Base-by-base conservation (phyloP, 2,888 invertebrate species). In the Mermis nigrescens region DNA sequence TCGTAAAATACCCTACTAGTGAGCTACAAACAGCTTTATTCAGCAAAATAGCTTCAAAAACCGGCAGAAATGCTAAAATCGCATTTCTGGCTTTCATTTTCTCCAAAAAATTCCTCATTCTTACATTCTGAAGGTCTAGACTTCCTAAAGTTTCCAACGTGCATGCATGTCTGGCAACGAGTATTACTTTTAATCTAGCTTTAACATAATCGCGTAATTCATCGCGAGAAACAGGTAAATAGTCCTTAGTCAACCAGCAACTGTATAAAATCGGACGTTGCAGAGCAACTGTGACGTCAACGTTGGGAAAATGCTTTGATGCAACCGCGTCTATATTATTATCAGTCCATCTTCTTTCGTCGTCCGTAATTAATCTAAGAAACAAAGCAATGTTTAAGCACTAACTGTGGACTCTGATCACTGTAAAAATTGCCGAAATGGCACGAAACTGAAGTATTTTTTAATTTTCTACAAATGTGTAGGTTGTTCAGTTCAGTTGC, bases 221-320 rank as follows among this genome's bases (percentile, higher is more conserved):
- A 70, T 95, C 90, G 66, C 92, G 81, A 65, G 88, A 85, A 1
- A 99, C 95, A 0, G 98, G 95, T 61, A 88, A 81, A 70, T 99
- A 99, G 75, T 99, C 91, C 75, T 94, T 98, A 60, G 90, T 89
- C 46, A 99, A 77, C 98, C 98, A 99, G 76, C 98, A 98, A 72
- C 91, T 91, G 80, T 94, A 99, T 29, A 99, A 79, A 66, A 99
- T 94, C 0, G 98, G 98, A 58, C 95, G 80, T 53, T 80, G 79
- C n/a, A 99, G 78, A 0, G 95, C 86, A 66, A 82, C 83, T 58
- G 89, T 85, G 62, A 80, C 78, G 70, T 87, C 84, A 57, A 89
- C 82, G 63, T 84, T 83, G 63, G 90, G 88, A 81, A 99, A 99
- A 77, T 95, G 91, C 74, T 86, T 55, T 28, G 60, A n/a, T 1